phyloP scores from a whole-genome alignment of 2,113 vertebrate species.

The Macroglossus sobrinus region DNA sequence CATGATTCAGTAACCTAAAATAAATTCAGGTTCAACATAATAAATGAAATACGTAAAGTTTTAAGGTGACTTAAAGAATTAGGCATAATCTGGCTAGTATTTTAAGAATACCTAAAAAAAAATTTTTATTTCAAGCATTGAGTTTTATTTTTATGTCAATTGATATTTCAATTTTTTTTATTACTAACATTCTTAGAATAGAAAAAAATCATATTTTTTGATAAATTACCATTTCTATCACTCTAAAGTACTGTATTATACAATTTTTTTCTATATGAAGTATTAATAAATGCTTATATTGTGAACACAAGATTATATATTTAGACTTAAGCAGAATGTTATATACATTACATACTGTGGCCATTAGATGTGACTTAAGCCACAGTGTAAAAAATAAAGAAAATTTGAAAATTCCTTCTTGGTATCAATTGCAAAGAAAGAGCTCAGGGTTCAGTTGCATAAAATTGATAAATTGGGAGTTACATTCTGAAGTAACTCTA shows the following conservation, averaged over 20 bases:
- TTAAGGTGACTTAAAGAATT: background rate
- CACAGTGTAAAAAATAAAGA: background rate
- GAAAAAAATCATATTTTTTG: background rate
- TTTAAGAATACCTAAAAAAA: conserved; percentile 2
- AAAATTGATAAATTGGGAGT: background rate
- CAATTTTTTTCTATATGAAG: background rate
- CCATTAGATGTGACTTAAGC: background rate
- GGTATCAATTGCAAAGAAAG: background rate
- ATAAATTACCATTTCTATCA: background rate
- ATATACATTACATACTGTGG: background rate
- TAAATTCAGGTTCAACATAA: conserved; percentile 57
- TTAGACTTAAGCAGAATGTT: background rate
- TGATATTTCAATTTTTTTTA: background rate
- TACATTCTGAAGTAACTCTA: background rate
- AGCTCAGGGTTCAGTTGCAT: background rate
- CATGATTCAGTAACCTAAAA: conserved; percentile 62
- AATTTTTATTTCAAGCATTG: background rate
- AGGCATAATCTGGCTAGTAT: background rate
- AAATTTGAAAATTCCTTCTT: background rate
- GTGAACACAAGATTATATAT: background rate
- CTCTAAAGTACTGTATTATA: background rate
- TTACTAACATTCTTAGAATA: background rate
- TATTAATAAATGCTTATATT: background rate
- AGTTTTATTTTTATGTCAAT: background rate
- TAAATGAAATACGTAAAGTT: conserved; percentile 35